Conservation (phyloP, 2,888 invertebrate genomes). For the Polydrusus tereticollis region DNA sequence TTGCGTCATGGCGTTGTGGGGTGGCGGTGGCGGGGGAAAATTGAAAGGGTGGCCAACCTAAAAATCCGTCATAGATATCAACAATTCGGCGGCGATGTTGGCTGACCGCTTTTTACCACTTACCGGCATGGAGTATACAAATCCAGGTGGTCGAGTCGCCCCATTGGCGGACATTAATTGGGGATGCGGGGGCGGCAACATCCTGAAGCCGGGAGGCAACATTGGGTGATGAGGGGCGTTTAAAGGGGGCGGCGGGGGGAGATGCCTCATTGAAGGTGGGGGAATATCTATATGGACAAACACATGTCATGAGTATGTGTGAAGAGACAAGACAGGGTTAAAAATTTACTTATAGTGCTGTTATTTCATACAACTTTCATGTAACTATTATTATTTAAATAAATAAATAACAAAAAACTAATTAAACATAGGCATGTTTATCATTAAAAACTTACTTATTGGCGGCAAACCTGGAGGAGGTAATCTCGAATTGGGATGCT, state of each 20-base stretch:
- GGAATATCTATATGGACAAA: slow-evolving; percentile 55
- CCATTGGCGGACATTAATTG: slow-evolving; percentile 54
- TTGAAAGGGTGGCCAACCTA: slow-evolving; percentile 57
- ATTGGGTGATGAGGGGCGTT: slow-evolving; percentile 50
- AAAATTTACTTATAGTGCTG: no score
- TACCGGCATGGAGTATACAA: slow-evolving; percentile 47
- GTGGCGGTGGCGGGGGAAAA: slow-evolving; percentile 61
- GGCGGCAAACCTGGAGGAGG: slow-evolving; percentile 67
- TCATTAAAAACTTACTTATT: slow-evolving; percentile 55
- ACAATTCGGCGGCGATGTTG: no score
- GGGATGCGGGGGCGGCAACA: slow-evolving; percentile 56
- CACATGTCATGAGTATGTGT: not conserved
- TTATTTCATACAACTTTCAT: no score
- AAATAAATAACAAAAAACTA: not conserved
- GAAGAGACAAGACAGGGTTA: not conserved
- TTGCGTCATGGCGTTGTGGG: slow-evolving; percentile 50
- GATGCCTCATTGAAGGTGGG: slow-evolving; percentile 60
- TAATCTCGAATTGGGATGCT: slow-evolving; percentile 62
- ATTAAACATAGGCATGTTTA: not conserved
- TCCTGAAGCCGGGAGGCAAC: slow-evolving; percentile 59
- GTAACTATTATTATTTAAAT: not conserved
- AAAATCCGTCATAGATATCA: slow-evolving; percentile 19
- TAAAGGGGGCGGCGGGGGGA: slow-evolving; percentile 50
- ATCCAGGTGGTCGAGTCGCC: slow-evolving; percentile 54
- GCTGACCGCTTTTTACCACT: no score